Evolutionary conservation across 2,113 vertebrate genomes (phyloP).

Genomic region (Pomatostomus ruficeps): DNA sequence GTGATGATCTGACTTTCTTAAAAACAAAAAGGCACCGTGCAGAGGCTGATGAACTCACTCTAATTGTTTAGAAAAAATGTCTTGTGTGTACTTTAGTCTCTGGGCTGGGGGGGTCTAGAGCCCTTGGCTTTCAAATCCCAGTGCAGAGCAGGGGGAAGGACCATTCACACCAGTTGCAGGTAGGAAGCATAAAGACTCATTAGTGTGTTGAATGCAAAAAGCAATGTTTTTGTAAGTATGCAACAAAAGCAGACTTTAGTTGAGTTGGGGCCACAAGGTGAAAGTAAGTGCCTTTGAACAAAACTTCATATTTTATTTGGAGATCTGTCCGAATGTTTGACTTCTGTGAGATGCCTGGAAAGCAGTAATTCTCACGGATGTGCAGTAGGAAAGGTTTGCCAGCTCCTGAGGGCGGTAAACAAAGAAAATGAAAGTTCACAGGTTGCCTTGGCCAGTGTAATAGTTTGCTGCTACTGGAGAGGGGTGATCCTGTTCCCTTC

Average conservation of each 20-base stretch:
- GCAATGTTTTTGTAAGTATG: not conserved
- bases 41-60: not conserved
- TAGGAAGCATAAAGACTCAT: not conserved
- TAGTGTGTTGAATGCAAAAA: not conserved
- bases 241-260: not conserved
- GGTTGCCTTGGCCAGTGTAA: not conserved
- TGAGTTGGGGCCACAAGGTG: not conserved
- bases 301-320: not conserved
- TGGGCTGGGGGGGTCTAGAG: not conserved
- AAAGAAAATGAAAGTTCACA: not conserved
- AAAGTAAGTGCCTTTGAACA: not conserved
- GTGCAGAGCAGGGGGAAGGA: rapidly evolving
- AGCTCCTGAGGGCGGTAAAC: not conserved
- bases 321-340: not conserved
- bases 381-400: not conserved
- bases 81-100: not conserved
- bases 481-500: not conserved
- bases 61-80: not conserved
- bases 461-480: not conserved
- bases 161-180: not conserved
- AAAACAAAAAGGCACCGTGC: not conserved
- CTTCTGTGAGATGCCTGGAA: slow-evolving; percentile 18
- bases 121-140: not conserved
- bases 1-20: not conserved
- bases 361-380: not conserved